Evolutionary conservation across 1,140 invertebrate species (phyloP).

Genomic region (Sycophila sp.): DNA sequence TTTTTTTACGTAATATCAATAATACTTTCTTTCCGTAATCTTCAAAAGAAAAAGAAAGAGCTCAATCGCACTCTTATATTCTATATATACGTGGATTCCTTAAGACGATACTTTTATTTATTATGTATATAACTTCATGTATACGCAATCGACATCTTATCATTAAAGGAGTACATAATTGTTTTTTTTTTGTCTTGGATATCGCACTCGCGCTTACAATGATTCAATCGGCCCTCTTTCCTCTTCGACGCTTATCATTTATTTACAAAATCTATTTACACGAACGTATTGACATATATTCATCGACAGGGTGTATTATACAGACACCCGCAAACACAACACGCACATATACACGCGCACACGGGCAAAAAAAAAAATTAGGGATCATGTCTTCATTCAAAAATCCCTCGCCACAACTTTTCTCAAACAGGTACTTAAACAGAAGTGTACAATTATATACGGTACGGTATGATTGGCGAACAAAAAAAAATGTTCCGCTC

Average conservation of each 20-base stretch:
- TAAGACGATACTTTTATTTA: background rate
- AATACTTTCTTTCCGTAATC: conserved; percentile 28
- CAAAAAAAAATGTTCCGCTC: background rate
- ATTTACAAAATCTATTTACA: conserved; percentile 33
- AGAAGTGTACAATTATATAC: conserved; percentile 8
- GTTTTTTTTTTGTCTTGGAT: background rate
- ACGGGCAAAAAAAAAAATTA: background rate
- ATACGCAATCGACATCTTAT: conserved; percentile 1
- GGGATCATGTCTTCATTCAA: no score
- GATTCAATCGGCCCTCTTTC: conserved; percentile 3
- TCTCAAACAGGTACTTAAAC: conserved; percentile 29
- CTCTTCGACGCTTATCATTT: conserved; percentile 7
- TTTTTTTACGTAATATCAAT: conserved; percentile 2
- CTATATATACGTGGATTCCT: background rate
- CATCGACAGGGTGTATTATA: background rate
- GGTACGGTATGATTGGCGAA: background rate
- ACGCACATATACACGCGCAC: background rate
- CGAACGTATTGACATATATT: conserved; percentile 26
- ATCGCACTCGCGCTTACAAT: conserved; percentile 3
- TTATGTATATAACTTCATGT: background rate
- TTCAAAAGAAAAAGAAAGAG: conserved; percentile 6
- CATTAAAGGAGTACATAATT: background rate
- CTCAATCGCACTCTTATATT: background rate
- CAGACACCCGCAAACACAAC: background rate
- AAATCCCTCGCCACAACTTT: background rate